Evolutionary conservation across 2,888 invertebrate genomes (phyloP), one percentile per base, ranked within the genome.

Genomic region (Chironomus tentans): DNA sequence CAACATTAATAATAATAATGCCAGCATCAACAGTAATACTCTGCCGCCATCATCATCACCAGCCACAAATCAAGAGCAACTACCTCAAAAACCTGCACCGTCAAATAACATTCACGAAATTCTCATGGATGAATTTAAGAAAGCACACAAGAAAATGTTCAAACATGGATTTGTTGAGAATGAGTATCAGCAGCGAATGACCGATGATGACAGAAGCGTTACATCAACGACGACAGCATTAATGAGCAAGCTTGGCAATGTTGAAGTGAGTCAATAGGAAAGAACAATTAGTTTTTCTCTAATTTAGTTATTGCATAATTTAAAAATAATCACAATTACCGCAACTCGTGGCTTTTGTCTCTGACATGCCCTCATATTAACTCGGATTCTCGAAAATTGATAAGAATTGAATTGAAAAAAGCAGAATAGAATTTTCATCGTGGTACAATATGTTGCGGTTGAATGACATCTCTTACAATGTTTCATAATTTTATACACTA

Each of bases 91-190:
- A 24, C 12, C 38, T 21, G 69, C 38, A 38, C n/a, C 69, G 38
- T 56, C 56, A 15, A 69, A 47, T 69, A 65, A 65, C 65, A 50
- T 72, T 46, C 92, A 92, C 80, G 88, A 88, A 79, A 91, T 91
- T 79, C 84, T 95, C 78, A 95, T 95, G 92, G 91, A 94, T 83
- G 95, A 95, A 84, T 95, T 95, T 82, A 93, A 92, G 82, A 90
- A 91, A 81, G 94, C 93, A 4, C 94, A 95, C 84, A 88, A 90
- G 80, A 92, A 91, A 85, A 95, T 95, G 94, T 95, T 95, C 82
- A 86, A 87, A 77, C 84, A 85, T 79, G 85, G 84, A 78, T 84
- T 84, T 78, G 81, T 82, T 77, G 84, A 84, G 79, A 80, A 79
- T 78, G 82, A 82, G 77, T 81, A 80, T 50, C 72, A 72, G 62